A percentile compares a stretch with the other conserved stretches of the same genome.
These are phyloP conservation scores for Sturnus vulgaris DNA, from an alignment of 2,113 vertebrate genomes.

Conservation along the genomic window DNA sequence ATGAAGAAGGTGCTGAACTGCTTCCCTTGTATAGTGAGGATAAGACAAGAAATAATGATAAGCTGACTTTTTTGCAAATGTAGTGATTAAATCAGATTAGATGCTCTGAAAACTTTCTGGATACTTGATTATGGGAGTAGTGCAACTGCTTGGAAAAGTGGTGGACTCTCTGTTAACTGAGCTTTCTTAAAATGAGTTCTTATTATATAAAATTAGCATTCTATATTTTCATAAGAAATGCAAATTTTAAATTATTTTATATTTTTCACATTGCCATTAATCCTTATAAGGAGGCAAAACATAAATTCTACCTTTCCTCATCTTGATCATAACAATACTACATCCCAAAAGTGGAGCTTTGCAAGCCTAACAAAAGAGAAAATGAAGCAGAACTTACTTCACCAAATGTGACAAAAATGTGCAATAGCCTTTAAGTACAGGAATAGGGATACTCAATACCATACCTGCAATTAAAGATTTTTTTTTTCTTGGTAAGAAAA, in stretches of 20 bases:
- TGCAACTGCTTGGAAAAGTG: not conserved
- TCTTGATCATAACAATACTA: not conserved
- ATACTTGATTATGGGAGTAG: not conserved
- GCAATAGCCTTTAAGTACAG: not conserved
- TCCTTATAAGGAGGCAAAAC: not conserved
- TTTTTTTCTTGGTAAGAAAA: not conserved
- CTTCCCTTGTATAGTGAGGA: not conserved
- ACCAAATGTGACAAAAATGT: not conserved
- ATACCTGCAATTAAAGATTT: not conserved
- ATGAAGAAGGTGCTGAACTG: not conserved
- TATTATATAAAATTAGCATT: not conserved
- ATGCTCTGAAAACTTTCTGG: not conserved
- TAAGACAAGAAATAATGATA: not conserved
- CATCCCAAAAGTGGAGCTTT: not conserved
- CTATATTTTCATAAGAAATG: not conserved
- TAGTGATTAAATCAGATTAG: not conserved
- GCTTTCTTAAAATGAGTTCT: not conserved
- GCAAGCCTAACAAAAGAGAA: not conserved
- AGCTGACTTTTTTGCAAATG: not conserved
- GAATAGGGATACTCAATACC: not conserved
- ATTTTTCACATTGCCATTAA: not conserved
- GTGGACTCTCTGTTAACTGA: not conserved
- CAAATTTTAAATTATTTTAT: rapidly evolving
- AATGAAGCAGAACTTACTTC: not conserved
- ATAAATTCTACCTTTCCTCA: not conserved